A percentile compares a stretch with the other conserved stretches of the same genome.
phyloP scores from a whole-genome alignment of 2,797 vertebrate species.

The Scyliorhinus canicula region DNA sequence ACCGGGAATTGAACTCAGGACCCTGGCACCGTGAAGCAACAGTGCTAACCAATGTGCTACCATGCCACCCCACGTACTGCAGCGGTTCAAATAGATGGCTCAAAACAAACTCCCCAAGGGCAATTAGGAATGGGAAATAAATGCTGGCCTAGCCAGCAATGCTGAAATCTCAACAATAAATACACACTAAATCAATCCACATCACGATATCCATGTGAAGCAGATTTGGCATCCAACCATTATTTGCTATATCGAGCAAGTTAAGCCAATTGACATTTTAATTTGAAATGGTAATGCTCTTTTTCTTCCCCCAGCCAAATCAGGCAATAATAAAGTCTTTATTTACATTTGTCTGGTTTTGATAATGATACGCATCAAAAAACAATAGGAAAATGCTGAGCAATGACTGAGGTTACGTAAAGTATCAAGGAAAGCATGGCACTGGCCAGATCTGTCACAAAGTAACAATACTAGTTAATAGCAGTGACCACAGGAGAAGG shows the following conservation, averaged over 20 bases:
- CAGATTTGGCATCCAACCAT: background rate
- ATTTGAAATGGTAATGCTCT: background rate
- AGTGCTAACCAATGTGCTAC: too few relatives aligned
- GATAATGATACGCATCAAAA: background rate
- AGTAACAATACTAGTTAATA: background rate
- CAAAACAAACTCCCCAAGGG: background rate
- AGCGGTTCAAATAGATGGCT: background rate
- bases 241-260: background rate
- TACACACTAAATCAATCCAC: background rate
- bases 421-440: too few relatives aligned
- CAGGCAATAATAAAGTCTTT: background rate
- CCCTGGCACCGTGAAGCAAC: too few relatives aligned
- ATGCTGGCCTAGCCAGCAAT: background rate
- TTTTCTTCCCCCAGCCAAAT: background rate
- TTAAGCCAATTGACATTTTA: background rate
- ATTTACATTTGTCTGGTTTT: conserved; percentile 14
- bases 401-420: background rate
- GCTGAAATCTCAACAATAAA: background rate
- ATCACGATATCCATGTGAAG: background rate
- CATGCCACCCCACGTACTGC: too few relatives aligned
- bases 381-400: background rate
- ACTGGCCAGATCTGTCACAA: background rate
- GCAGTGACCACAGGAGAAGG: background rate
- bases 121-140: background rate
- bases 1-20: too few relatives aligned